Evolutionary conservation across 1,140 invertebrate genomes (phyloP).

Genomic region (Atta cephalotes): DNA sequence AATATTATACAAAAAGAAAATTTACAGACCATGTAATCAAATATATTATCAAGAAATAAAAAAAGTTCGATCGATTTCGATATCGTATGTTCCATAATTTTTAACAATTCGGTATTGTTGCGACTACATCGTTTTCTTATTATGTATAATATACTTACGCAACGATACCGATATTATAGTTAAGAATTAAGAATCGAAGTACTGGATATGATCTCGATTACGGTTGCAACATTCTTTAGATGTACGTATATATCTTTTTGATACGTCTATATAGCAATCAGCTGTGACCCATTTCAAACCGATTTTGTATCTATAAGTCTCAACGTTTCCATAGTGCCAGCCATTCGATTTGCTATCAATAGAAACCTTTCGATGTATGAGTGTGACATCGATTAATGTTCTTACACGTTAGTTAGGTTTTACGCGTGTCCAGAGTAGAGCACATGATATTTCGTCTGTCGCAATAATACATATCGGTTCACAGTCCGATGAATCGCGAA

Average conservation of each 20-base stretch:
- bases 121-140: no score
- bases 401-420: slow-evolving; percentile 33
- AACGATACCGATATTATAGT: no score
- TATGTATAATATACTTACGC: no score
- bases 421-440: slow-evolving; percentile 12
- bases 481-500: not conserved
- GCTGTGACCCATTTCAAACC: slow-evolving; percentile 32
- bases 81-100: not conserved
- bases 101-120: no score
- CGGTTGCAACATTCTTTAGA: slow-evolving; percentile 26
- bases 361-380: slow-evolving; percentile 26
- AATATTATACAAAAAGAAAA: not conserved
- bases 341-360: slow-evolving; percentile 5
- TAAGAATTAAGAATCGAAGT: not conserved
- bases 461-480: slow-evolving; percentile 22
- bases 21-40: not conserved
- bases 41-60: not conserved
- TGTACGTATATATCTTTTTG: not conserved
- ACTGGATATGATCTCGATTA: slow-evolving; percentile 2
- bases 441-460: slow-evolving; percentile 45
- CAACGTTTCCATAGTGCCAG: slow-evolving; percentile 11
- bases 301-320: slow-evolving; percentile 16
- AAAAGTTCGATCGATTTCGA: not conserved
- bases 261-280: not conserved
- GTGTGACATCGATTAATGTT: slow-evolving; percentile 48